These are phyloP conservation scores for Blastomussa wellsi DNA, from an alignment of 92 coral and sea anemone species.

Conservation along the genomic window DNA sequence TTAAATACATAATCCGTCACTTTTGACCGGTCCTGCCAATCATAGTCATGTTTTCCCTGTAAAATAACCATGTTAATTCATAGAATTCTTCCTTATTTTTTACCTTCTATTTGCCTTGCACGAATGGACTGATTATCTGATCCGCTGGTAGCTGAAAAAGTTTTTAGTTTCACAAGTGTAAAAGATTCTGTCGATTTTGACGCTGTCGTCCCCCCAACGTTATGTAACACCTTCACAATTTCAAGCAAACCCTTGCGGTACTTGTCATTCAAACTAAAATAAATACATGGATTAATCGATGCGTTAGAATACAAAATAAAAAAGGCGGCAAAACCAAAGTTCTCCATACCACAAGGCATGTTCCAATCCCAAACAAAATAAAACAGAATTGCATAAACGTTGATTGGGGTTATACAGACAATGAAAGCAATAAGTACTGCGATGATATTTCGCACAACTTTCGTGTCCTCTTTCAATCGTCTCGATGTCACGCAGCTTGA, in stretches of 20 bases:
- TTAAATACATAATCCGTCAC: no score
- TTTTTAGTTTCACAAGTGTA: background rate
- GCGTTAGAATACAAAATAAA: constrained; percentile 35
- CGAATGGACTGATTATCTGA: background rate
- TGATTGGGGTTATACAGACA: constrained; percentile 26
- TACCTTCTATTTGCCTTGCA: background rate
- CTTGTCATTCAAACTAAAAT: constrained; percentile 9
- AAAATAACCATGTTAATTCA: background rate
- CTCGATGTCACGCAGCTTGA: background rate
- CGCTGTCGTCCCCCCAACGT: background rate
- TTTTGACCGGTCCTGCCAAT: no score
- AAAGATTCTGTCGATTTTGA: background rate
- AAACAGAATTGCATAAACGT: constrained; percentile 19
- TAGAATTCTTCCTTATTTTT: background rate
- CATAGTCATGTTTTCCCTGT: no score
- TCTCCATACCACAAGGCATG: constrained; percentile 46
- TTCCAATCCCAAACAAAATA: constrained; percentile 35
- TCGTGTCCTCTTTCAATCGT: constrained; percentile 41
- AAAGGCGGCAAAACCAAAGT: constrained; percentile 35
- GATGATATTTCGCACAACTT: constrained; percentile 34
- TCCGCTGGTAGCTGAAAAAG: background rate
- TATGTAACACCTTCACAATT: background rate
- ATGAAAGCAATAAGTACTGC: constrained; percentile 36
- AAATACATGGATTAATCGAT: constrained; percentile 20
- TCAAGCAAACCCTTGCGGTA: background rate